Percentiles rank a stretch among this genome's conserved stretches.
Conservation (phyloP, 2,113 vertebrate genomes). For the Gymnorhina tibicen region DNA sequence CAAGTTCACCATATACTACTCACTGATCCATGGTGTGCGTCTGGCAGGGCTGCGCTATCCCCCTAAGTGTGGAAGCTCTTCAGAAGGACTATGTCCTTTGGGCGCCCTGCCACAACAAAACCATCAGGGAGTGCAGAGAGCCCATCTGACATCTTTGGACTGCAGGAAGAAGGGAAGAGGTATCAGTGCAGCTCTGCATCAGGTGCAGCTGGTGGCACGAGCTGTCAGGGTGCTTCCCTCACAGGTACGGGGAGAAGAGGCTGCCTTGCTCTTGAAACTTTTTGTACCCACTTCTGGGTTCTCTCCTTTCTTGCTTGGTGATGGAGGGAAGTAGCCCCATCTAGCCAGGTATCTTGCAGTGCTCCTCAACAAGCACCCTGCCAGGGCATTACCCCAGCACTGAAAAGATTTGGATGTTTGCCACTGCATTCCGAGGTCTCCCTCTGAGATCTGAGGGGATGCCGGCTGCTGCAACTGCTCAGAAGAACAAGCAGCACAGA, state of each 20-base stretch:
- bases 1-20: not conserved
- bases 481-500: not conserved
- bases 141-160: not conserved
- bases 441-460: not conserved
- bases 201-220: not conserved
- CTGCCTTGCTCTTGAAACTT: not conserved
- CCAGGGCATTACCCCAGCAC: not conserved
- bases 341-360: not conserved
- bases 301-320: not conserved
- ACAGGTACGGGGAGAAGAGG: not conserved
- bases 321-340: not conserved
- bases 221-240: accelerated
- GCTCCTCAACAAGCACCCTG: not conserved
- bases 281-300: not conserved
- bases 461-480: not conserved
- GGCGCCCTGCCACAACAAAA: not conserved
- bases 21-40: accelerated
- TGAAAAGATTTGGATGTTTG: not conserved
- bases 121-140: not conserved
- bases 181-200: not conserved
- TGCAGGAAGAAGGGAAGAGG: not conserved
- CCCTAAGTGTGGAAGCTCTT: accelerated
- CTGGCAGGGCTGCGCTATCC: not conserved
- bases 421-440: not conserved
- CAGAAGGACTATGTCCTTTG: not conserved